Evolutionary conservation across 2,113 vertebrate species (phyloP).

Genomic region (Ochotona princeps): DNA sequence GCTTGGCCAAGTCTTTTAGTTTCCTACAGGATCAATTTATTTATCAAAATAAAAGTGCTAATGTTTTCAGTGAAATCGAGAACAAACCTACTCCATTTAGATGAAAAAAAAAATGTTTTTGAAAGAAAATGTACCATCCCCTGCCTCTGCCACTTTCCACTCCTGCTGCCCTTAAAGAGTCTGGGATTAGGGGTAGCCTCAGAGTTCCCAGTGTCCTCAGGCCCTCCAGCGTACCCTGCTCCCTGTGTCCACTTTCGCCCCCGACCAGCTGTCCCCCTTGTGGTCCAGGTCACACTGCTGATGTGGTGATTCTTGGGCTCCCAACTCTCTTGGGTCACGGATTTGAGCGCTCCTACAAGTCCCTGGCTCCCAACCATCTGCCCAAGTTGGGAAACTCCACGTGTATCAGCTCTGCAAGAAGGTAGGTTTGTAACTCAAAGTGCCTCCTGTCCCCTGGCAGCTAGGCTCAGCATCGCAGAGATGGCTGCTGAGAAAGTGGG

Average conservation of each 20-base stretch:
- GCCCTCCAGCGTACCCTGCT: too few species aligned
- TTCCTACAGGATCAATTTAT: not conserved
- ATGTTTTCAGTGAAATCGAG: not conserved
- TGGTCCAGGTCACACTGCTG: not conserved
- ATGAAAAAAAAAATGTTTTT: not conserved
- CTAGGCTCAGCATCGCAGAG: not conserved
- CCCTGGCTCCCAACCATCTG: not conserved
- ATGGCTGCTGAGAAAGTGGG: conserved; percentile 37
- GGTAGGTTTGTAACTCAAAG: conserved; percentile 65
- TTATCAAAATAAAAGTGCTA: not conserved
- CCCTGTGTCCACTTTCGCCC: not conserved
- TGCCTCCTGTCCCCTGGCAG: conserved; percentile 9
- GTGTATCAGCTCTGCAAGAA: conserved; percentile 46
- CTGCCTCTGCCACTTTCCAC: not conserved
- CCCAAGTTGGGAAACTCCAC: not conserved
- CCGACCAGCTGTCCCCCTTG: not conserved
- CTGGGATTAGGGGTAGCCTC: not conserved
- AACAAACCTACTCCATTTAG: not conserved
- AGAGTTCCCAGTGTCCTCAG: not conserved
- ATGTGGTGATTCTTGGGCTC: not conserved
- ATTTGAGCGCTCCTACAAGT: not conserved
- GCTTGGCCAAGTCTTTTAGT: not conserved
- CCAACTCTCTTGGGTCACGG: not conserved
- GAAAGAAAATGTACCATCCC: conserved; percentile 14
- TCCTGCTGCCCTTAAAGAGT: not conserved